phyloP scores from a whole-genome alignment of 2,113 vertebrate genomes.

The Petroica traversi region DNA sequence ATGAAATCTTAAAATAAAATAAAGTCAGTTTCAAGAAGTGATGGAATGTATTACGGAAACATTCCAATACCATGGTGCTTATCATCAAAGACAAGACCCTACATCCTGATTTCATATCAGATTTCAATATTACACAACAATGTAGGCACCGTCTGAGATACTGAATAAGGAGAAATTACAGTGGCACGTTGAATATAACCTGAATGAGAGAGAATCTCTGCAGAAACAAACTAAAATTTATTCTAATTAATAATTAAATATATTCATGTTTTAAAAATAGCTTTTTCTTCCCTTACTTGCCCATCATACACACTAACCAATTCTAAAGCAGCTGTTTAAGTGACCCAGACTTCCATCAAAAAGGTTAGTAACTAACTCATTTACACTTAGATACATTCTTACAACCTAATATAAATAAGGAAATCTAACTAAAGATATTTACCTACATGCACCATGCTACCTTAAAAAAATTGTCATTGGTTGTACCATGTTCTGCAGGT shows the following conservation, averaged over 20 bases:
- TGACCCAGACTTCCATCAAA: not conserved
- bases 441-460: not conserved
- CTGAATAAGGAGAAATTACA: not conserved
- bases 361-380: not conserved
- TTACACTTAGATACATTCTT: not conserved
- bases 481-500: not conserved
- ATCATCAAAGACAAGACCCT: not conserved
- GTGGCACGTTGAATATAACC: not conserved
- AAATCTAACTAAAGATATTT: not conserved
- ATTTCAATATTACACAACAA: not conserved
- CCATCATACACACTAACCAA: not conserved
- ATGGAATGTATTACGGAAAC: not conserved
- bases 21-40: not conserved
- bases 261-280: not conserved
- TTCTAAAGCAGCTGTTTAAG: not conserved
- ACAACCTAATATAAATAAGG: not conserved
- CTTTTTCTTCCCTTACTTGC: not conserved
- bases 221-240: not conserved
- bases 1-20: not conserved
- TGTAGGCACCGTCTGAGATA: not conserved
- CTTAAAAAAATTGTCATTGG: not conserved
- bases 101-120: not conserved
- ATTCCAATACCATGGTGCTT: not conserved
- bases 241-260: too few relatives aligned
- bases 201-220: not conserved